These are phyloP conservation scores for Xenotilapia caudafasciata DNA, from an alignment of 2,113 vertebrate genomes.

Conservation along the genomic window DNA sequence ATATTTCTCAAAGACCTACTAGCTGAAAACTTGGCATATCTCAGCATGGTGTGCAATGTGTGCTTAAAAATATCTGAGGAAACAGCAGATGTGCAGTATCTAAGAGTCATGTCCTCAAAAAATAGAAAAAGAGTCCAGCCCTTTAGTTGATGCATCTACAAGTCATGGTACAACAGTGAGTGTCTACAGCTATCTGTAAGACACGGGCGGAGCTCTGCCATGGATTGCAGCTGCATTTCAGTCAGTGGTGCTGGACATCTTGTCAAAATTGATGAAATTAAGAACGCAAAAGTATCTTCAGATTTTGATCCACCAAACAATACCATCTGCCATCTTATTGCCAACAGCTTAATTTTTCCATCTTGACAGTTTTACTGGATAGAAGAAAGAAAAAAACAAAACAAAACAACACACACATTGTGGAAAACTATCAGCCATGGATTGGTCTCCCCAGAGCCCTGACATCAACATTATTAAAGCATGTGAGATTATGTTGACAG, in stretches of 20 bases:
- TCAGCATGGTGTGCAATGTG: not conserved
- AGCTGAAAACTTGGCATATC: not conserved
- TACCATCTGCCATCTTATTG: not conserved
- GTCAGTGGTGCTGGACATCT: not conserved
- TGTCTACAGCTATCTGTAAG: not conserved
- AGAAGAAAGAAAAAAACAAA: not conserved
- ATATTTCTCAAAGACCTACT: not conserved
- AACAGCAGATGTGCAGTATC: not conserved
- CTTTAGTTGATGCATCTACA: not conserved
- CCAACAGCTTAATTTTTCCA: not conserved
- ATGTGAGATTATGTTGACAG: not conserved
- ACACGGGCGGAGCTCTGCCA: not conserved
- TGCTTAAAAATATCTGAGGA: not conserved
- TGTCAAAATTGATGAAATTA: not conserved
- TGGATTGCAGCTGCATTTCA: not conserved
- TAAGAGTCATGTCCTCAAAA: not conserved
- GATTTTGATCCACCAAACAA: not conserved
- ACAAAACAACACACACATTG: not conserved
- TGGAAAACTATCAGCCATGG: not conserved
- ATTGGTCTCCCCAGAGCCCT: not conserved
- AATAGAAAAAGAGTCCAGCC: not conserved
- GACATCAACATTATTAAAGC: not conserved
- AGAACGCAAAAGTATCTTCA: not conserved
- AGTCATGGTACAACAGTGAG: not conserved
- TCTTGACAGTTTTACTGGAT: not conserved